These are phyloP conservation scores for Metellina segmentata DNA, from an alignment of 2,888 invertebrate species.

Conservation along the genomic window DNA sequence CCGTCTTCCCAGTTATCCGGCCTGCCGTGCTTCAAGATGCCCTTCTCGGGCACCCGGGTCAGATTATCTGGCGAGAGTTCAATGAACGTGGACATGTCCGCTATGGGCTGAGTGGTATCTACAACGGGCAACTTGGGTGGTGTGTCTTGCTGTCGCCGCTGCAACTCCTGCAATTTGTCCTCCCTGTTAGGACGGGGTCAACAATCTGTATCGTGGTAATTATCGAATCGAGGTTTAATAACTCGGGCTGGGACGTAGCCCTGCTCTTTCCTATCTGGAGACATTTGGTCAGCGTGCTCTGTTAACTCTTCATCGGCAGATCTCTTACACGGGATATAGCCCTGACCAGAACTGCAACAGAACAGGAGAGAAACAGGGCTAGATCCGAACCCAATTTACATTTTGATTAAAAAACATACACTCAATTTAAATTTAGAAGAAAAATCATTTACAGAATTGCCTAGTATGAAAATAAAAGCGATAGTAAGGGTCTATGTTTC, in stretches of 20 bases:
- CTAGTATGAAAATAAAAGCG: background rate
- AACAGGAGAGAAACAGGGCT: constrained; percentile 77
- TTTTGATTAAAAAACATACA: constrained; percentile 3
- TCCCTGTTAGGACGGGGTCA: constrained; percentile 84
- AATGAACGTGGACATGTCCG: constrained; percentile 84
- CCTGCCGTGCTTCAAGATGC: constrained; percentile 88
- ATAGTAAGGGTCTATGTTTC: background rate
- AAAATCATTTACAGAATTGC: background rate
- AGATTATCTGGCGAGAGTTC: constrained; percentile 89
- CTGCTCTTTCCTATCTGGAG: constrained; percentile 76
- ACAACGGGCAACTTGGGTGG: constrained; percentile 68
- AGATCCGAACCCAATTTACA: constrained; percentile 73
- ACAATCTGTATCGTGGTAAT: constrained; percentile 75
- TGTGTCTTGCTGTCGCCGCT: constrained; percentile 83
- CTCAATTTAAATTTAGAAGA: background rate
- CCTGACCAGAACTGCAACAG: constrained; percentile 77
- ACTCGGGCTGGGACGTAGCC: constrained; percentile 73
- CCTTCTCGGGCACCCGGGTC: constrained; percentile 91
- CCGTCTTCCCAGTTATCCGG: constrained; percentile 85
- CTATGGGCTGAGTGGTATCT: constrained; percentile 39
- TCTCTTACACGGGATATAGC: constrained; percentile 71
- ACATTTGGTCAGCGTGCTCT: constrained; percentile 73
- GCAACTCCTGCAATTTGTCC: constrained; percentile 89
- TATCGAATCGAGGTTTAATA: constrained; percentile 59
- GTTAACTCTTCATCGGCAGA: constrained; percentile 68